Conservation (phyloP, 2,888 invertebrate species). For the Clostera curtula region DNA sequence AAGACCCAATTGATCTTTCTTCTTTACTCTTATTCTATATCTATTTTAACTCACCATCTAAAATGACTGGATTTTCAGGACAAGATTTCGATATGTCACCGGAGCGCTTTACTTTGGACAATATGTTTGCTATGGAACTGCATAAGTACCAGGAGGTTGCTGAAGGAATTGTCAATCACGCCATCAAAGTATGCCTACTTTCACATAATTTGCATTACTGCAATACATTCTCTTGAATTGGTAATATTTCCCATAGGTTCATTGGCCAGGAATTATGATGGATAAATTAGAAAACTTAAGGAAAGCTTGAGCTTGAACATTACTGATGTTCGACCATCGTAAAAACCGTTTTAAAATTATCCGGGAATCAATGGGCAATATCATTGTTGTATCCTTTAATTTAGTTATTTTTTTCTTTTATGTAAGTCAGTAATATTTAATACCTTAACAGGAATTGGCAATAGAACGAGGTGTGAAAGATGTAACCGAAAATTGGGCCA, state of each 20-base stretch:
- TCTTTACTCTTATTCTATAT: not conserved
- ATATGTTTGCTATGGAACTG: conserved; percentile 94
- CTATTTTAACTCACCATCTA: not conserved
- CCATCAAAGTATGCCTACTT: conserved; percentile 77
- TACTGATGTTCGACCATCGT: no score
- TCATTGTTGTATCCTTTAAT: no score
- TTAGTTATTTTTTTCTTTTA: no score
- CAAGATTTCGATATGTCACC: conserved; percentile 90
- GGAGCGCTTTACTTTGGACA: conserved; percentile 91
- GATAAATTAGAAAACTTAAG: no score
- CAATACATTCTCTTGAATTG: not conserved
- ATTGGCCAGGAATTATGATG: no score
- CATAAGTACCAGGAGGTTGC: conserved; percentile 90
- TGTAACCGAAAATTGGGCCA: conserved; percentile 84
- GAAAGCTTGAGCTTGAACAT: no score
- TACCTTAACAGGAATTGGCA: conserved; percentile 78
- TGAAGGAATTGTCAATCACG: conserved; percentile 89
- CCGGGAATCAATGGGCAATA: no score
- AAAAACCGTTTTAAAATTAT: no score
- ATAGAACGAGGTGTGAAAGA: conserved; percentile 92
- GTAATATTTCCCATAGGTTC: no score
- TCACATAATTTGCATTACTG: not conserved
- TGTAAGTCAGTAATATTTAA: not conserved
- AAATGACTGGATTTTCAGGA: conserved; percentile 43
- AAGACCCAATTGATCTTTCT: conserved; percentile 4